phyloP scores from a whole-genome alignment of 1,140 invertebrate genomes.

The Papilio aristodemus region DNA sequence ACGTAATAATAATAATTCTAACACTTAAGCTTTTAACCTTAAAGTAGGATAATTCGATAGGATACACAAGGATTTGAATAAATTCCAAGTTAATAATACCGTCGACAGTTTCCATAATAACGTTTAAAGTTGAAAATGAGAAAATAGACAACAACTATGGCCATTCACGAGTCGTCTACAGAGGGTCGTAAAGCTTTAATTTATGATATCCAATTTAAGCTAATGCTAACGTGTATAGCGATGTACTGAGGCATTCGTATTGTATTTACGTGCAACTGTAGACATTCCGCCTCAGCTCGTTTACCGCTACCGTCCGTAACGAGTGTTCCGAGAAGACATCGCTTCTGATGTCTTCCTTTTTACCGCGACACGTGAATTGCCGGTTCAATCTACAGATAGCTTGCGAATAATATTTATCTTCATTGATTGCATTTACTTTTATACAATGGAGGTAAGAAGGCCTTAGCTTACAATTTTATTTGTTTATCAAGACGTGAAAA shows the following conservation, averaged over 20 bases:
- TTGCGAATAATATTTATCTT: neutral
- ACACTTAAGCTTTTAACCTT: too few relatives aligned
- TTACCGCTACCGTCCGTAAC: conserved; percentile 21
- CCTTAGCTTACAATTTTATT: too few relatives aligned
- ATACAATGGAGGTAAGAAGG: too few relatives aligned
- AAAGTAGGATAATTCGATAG: too few relatives aligned
- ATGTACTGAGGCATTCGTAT: conserved; percentile 16
- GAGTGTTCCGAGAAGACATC: conserved; percentile 28
- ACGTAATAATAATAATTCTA: too few relatives aligned
- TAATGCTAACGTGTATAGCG: conserved; percentile 29
- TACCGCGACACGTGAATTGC: conserved; percentile 17
- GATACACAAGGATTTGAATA: neutral
- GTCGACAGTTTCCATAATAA: neutral
- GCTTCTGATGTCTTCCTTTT: conserved; percentile 26
- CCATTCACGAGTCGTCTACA: conserved; percentile 27
- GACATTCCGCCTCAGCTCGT: conserved; percentile 5
- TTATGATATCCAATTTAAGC: conserved; percentile 34
- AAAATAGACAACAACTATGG: conserved; percentile 18
- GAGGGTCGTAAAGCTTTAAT: conserved; percentile 32
- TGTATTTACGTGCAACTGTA: conserved; percentile 32
- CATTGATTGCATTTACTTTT: too few relatives aligned
- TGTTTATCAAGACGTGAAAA: too few relatives aligned
- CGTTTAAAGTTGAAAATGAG: conserved; percentile 1
- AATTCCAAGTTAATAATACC: too few relatives aligned
- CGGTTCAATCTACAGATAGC: neutral